Evolutionary conservation across 2,888 invertebrate species (phyloP).

Genomic region (Dryocosmus kuriphilus): DNA sequence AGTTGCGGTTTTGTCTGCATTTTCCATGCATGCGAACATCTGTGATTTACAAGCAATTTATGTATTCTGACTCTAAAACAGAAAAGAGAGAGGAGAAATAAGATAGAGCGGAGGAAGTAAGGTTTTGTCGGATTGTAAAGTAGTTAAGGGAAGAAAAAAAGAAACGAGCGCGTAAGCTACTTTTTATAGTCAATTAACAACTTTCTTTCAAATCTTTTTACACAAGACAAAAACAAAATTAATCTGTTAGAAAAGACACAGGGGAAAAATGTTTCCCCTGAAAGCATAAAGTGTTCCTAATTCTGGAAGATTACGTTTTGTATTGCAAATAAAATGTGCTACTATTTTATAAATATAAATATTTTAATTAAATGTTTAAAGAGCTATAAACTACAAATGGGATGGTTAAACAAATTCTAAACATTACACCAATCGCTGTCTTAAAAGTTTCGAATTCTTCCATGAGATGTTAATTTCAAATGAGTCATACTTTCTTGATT

Average conservation of each 20-base stretch:
- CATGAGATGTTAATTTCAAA: constrained; percentile 9
- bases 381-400: background rate
- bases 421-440: background rate
- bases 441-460: background rate
- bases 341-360: background rate
- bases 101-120: constrained; percentile 40
- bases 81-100: constrained; percentile 31
- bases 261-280: background rate
- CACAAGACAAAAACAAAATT: background rate
- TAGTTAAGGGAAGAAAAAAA: constrained; percentile 6
- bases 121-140: constrained; percentile 26
- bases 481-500: constrained; percentile 16
- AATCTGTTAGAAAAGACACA: background rate
- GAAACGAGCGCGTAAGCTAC: constrained; percentile 15
- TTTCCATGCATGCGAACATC: constrained; percentile 49
- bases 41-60: constrained; percentile 71
- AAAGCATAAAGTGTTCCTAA: background rate
- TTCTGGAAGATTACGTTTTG: no score
- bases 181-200: constrained; percentile 35
- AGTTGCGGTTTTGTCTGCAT: constrained; percentile 40
- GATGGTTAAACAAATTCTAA: background rate
- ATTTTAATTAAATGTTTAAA: background rate
- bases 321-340: background rate
- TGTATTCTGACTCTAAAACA: constrained; percentile 59
- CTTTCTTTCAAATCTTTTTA: constrained; percentile 17